These are phyloP conservation scores for Masticophis lateralis DNA, from an alignment of 2,797 vertebrate species.

Conservation along the genomic window DNA sequence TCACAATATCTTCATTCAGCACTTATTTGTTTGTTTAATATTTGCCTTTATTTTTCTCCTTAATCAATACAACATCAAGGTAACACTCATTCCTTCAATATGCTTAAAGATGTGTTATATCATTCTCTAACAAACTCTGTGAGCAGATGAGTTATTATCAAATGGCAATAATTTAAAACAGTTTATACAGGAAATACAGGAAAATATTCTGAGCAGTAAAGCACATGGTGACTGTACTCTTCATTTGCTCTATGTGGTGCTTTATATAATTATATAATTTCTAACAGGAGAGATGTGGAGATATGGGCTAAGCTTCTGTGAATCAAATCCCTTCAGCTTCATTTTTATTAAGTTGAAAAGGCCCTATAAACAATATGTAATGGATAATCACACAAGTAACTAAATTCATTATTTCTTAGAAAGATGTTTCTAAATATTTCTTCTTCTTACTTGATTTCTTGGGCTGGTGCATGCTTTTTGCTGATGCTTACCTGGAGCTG, in stretches of 20 bases:
- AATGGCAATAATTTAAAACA: background rate
- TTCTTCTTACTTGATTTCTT: background rate
- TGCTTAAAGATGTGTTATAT: background rate
- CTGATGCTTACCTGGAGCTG: slow-evolving; percentile 41
- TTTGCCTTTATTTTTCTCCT: background rate
- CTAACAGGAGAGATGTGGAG: background rate
- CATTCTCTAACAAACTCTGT: background rate
- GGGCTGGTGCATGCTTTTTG: background rate
- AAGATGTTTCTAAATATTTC: slow-evolving; percentile 37
- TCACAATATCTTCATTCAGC: background rate
- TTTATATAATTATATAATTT: too few species aligned
- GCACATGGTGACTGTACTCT: too few species aligned
- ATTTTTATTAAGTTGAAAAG: slow-evolving; percentile 20
- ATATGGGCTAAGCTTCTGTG: background rate
- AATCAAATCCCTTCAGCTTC: background rate
- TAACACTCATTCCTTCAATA: background rate
- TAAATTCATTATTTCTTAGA: slow-evolving; percentile 36
- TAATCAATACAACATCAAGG: background rate
- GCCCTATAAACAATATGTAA: background rate
- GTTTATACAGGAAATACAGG: background rate
- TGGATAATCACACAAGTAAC: background rate
- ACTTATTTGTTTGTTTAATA: background rate
- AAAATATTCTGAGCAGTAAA: too few species aligned
- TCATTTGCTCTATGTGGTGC: too few species aligned
- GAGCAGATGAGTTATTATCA: background rate